Evolutionary conservation across 2,797 vertebrate species (phyloP), one percentile per base, ranked within the genome.

Genomic region (Naso thynnoides): DNA sequence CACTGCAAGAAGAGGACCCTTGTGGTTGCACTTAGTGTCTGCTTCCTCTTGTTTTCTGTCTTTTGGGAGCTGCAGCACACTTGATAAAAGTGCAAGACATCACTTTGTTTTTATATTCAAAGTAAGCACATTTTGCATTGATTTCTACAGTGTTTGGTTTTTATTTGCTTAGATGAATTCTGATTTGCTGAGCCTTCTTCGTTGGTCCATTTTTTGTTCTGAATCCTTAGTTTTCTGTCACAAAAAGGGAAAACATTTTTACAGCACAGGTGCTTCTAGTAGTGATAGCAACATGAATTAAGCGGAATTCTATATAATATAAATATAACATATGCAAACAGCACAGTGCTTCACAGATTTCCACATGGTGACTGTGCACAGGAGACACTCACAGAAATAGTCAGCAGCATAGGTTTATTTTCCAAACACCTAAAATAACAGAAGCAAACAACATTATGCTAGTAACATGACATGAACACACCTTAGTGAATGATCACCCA

Each of bases 51-150:
- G 41, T 68, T 68, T 68, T 38, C 33, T 53, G 73, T 47, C 68
- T 49, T 0, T 24, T 58, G 73, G 73, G 73, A 76, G 72, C 15
- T 72, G 62, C 63, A 68, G 58, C 63, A 48, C 47, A 49, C 56
- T 73, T 66, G 61, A n/a, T 66, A 23, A 71, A 71, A 67, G 29
- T 36, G 44, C 52, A 0, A 50, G 42, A 49, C 18, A 64, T 53
- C 19, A 6, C 67, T 76, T 63, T 68, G 63, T 72, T 63, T 38
- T 33, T 29, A 15, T 58, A 42, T 68, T 68, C 47, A 76, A 65
- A 61, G 33, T 53, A 56, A 64, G 59, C 42, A 56, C 36, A 33
- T 14, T 59, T 64, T 59, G 41, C 58, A 62, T 73, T 45, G 62
- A 23, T 41, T 48, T 64, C 10, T 59, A 58, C 10, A 54, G 45